phyloP scores from a whole-genome alignment of 2,888 invertebrate genomes.

The Trichacis sp. region DNA sequence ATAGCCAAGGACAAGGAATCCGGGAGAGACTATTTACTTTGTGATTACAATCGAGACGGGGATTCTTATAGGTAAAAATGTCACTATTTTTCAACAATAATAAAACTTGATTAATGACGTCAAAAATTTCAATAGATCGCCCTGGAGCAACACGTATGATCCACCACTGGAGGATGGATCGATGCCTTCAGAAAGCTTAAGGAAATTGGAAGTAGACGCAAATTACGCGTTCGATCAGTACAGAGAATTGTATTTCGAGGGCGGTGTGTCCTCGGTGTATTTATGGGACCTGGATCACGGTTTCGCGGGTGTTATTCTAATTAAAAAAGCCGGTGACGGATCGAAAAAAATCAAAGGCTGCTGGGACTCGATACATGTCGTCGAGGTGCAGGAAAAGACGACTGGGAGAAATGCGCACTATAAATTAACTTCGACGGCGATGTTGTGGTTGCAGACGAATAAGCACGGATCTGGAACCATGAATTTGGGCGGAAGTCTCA shows the following conservation, averaged over 20 bases:
- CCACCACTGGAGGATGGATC: conserved; percentile 98
- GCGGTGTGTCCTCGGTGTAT: conserved; percentile 99
- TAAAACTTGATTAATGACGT: no score
- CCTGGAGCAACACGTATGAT: conserved; percentile 99
- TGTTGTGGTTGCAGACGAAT: conserved; percentile 99
- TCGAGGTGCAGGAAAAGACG: conserved; percentile 97
- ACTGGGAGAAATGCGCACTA: conserved; percentile 95
- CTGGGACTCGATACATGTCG: conserved; percentile 99
- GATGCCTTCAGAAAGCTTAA: conserved; percentile 95
- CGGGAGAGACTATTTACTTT: conserved; percentile 96
- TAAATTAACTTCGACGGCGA: conserved; percentile 98
- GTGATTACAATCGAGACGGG: conserved; percentile 99
- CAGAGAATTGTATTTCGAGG: conserved; percentile 99
- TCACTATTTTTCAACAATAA: no score
- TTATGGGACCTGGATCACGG: conserved; percentile 99
- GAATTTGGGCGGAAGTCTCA: conserved; percentile 98
- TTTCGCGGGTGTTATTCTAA: conserved; percentile 97
- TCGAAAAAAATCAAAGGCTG: conserved; percentile 99
- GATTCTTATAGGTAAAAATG: conserved; percentile 75
- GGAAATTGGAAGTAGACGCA: conserved; percentile 96
- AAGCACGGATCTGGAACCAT: conserved; percentile 97
- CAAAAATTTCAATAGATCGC: no score
- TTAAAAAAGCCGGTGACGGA: conserved; percentile 98
- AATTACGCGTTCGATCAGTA: conserved; percentile 99
- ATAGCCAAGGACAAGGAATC: conserved; percentile 95